phyloP scores from a whole-genome alignment of 37 sponge, comb jelly and placozoan species.

The Aphrocallistes beatrix region DNA sequence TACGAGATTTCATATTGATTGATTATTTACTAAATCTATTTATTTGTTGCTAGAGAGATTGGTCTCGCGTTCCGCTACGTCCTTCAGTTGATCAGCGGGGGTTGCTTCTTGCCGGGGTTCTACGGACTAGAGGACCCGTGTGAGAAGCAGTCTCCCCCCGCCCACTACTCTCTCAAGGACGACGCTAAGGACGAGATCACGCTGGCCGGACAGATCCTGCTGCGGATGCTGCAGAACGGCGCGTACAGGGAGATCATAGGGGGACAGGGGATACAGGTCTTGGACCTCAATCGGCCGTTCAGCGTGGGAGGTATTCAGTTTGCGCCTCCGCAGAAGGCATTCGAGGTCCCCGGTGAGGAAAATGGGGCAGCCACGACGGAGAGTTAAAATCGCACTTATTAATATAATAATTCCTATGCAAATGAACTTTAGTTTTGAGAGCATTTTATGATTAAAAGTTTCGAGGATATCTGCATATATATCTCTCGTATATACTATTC shows the following conservation, averaged over 20 bases:
- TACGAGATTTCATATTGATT: neutral
- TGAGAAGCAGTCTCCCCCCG: conserved; percentile 39
- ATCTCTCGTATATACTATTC: too few relatives aligned
- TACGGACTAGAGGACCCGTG: conserved; percentile 81
- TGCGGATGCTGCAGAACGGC: conserved; percentile 67
- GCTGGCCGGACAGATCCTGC: conserved; percentile 61
- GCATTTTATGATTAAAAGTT: too few relatives aligned
- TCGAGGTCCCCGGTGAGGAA: too few relatives aligned
- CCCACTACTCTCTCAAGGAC: neutral
- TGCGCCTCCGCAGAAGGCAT: neutral
- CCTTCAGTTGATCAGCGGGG: conserved; percentile 67
- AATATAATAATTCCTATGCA: too few relatives aligned
- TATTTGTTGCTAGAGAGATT: conserved; percentile 5
- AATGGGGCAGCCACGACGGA: too few relatives aligned
- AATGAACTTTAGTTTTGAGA: too few relatives aligned
- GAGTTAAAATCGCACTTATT: too few relatives aligned
- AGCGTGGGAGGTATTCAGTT: conserved; percentile 8
- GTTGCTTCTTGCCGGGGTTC: conserved; percentile 75
- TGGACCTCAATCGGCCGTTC: neutral
- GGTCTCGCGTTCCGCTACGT: conserved; percentile 29
- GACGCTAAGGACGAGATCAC: conserved; percentile 61
- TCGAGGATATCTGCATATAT: too few relatives aligned
- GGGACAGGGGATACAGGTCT: conserved; percentile 21
- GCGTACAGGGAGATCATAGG: conserved; percentile 61
- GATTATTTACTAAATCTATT: neutral